Evolutionary conservation across 2,797 vertebrate genomes (phyloP), one percentile per base, ranked within the genome.

Genomic region (Octomys mimax): DNA sequence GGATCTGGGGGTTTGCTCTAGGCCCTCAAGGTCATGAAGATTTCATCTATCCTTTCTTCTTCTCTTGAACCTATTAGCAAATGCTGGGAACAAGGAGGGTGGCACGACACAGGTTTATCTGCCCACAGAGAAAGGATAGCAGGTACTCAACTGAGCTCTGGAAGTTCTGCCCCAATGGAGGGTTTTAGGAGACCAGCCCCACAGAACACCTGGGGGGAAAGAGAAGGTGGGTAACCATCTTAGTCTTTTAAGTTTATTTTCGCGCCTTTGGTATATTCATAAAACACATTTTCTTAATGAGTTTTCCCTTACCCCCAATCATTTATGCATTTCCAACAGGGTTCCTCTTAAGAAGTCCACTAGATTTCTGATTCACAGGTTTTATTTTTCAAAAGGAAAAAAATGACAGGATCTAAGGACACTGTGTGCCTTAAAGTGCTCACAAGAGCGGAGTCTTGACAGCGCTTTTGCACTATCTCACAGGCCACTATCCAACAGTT

Each of bases 401-500:
- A 96, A 98, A 98, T 89, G 79, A 97, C 96, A 96, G 88, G 91
- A 89, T 95, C 89, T 97, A 39, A 77, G 57, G 49, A 80, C 18
- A 64, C 4, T 86, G 84, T 93, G 68, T 75, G 91, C 88, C 93
- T 97, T 79, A 71, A 79, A 96, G 87, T 46, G 89, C 26, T 97
- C 91, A 79, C 71, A 91, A 92, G 92, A 92, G 87, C 73, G 52
- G 88, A 96, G 94, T 97, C 95, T 97, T 66, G 95, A 96, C 36
- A 95, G 2, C 0, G 92, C 90, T 89, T 87, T 28, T 18, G 11
- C 0, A 97, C 70, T 97, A 94, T 94, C 94, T 96, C 89, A 97
- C 86, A 87, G 87, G 97, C 46, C 96, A 66, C 92, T 94, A 84
- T 86, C 98, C 94, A 97, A 22, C 85, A 86, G 97, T 96, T 97